Base-by-base conservation (phyloP, 2,797 vertebrate genomes). In the Myoxocephalus aenaeus region DNA sequence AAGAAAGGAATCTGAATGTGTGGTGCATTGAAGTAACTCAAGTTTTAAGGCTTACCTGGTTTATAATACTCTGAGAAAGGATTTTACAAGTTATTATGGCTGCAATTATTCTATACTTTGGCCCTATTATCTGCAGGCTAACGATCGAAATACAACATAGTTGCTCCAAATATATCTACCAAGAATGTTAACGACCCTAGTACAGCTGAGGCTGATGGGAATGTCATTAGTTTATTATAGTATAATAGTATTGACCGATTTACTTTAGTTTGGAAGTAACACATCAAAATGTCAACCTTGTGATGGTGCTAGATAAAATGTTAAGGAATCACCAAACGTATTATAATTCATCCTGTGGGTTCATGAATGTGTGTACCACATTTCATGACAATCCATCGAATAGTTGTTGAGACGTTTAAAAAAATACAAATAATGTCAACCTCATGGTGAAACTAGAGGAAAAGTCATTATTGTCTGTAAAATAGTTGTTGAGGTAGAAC, bases 1-100 rank as follows among this genome's bases (percentile, higher is more conserved):
- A 86, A 32, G 36, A 57, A 80, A 84, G 70, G 65, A 83, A 48
- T 63, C 17, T 18, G 72, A 74, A 80, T 64, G 70, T 74, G 50
- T 63, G 58, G 40, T 65, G 71, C 18, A 20, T 29, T 57, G 59
- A 65, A 71, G 81, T 46, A 46, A 46, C 7, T 22, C 20, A 1
- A 12, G 11, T 22, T 51, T 51, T 12, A 12, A 22, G n/a, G 11
- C n/a, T 51, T 51, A 1, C 3, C 34, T 15, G 22, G 18, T 53
- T 62, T 34, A 29, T 27, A 42, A 40, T 8, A 22, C 22, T 34
- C n/a, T 27, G 3, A 64, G 22, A 22, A 40, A 42, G 15, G 20
- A 44, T 44, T 34, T 53, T n/a, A 56, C 17, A 59, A 51, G 18
- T 46, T 50, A 42, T 15, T 10, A 50, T 1, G 1, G 29, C 2